These are phyloP conservation scores for Motacilla tschutschensis DNA, from an alignment of 2,113 vertebrate genomes.

Conservation along the genomic window DNA sequence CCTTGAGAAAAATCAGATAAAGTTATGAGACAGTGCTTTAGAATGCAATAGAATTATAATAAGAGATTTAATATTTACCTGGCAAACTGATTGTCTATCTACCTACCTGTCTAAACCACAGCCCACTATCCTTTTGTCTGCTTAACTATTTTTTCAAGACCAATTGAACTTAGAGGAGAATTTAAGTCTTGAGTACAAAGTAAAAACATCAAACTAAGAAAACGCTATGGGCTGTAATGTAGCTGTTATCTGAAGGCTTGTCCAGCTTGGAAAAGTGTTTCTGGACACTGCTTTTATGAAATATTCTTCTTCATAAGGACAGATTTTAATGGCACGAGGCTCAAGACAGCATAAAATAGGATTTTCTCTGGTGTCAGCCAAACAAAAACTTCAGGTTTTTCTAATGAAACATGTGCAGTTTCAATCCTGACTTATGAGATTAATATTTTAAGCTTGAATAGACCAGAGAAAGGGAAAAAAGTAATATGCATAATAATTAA, in stretches of 20 bases:
- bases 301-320: background rate
- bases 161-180: constrained; percentile 9
- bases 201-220: background rate
- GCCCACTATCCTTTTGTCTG: background rate
- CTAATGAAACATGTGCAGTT: background rate
- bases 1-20: constrained; percentile 4
- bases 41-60: background rate
- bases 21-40: background rate
- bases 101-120: background rate
- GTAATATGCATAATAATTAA: background rate
- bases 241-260: background rate
- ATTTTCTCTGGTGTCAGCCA: background rate
- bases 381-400: background rate
- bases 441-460: background rate
- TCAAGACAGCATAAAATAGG: background rate
- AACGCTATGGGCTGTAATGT: background rate
- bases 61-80: background rate
- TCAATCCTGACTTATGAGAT: background rate
- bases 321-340: background rate
- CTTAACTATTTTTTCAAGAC: background rate
- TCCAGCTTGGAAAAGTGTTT: background rate
- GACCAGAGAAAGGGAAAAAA: background rate
- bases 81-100: background rate
- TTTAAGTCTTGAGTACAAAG: background rate
- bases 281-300: background rate